Evolutionary conservation across 1,140 invertebrate species (phyloP).

Genomic region (Andricus grossulariae): DNA sequence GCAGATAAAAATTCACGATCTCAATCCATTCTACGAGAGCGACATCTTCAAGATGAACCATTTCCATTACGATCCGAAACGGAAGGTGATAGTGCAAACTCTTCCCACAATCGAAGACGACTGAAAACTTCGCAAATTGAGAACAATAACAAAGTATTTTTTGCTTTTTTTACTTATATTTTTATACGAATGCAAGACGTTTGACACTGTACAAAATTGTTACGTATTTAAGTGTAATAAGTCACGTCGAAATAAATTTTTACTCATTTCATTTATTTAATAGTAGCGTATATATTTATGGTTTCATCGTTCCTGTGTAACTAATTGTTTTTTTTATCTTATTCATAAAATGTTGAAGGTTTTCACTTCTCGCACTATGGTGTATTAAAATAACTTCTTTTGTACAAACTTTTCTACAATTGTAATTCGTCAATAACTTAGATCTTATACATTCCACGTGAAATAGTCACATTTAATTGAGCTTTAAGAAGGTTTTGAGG

Average conservation of each 20-base stretch:
- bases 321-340: no score
- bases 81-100: slow-evolving; percentile 91
- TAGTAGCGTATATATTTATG: no score
- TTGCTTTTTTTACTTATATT: slow-evolving; percentile 31
- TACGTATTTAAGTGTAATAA: not conserved
- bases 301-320: no score
- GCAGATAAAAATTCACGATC: slow-evolving; percentile 93
- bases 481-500: no score
- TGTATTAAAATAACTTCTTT: no score
- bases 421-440: no score
- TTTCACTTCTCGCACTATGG: no score
- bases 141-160: slow-evolving; percentile 27
- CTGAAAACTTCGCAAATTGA: not conserved
- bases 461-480: no score
- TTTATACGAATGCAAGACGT: not conserved
- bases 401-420: no score
- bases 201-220: not conserved
- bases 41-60: slow-evolving; percentile 93
- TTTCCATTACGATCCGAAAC: slow-evolving; percentile 89
- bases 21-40: slow-evolving; percentile 95
- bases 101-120: slow-evolving; percentile 72
- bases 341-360: no score
- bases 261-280: no score
- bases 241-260: not conserved
- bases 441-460: no score